phyloP scores from a whole-genome alignment of 2,888 invertebrate genomes.

The Encarsia formosa region DNA sequence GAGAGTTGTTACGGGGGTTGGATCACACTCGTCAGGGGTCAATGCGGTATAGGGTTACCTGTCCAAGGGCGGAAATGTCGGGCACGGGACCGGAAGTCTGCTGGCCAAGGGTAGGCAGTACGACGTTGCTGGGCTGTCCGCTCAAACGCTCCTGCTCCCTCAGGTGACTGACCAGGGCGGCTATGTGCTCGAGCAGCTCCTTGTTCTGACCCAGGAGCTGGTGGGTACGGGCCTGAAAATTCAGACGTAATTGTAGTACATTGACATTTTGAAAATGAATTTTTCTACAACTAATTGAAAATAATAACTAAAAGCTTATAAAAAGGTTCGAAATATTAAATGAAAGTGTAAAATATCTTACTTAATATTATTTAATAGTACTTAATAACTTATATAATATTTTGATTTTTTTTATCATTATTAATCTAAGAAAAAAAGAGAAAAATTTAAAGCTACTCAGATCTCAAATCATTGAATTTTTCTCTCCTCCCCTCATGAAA shows the following conservation, averaged over 20 bases:
- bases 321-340: neutral
- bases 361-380: too few relatives aligned
- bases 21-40: too few relatives aligned
- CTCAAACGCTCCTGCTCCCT: conserved; percentile 75
- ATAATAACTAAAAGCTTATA: too few relatives aligned
- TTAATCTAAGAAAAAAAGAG: neutral
- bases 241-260: too few relatives aligned
- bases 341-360: neutral
- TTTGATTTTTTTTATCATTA: too few relatives aligned
- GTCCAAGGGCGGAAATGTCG: conserved; percentile 48
- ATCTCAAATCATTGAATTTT: neutral
- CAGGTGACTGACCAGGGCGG: conserved; percentile 81
- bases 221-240: conserved; percentile 79
- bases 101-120: conserved; percentile 61
- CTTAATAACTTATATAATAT: too few relatives aligned
- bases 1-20: too few relatives aligned
- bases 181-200: conserved; percentile 91
- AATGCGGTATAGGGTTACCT: conserved; percentile 52
- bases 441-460: neutral
- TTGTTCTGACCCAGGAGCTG: conserved; percentile 92
- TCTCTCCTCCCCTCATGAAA: too few relatives aligned
- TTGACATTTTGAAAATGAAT: too few relatives aligned
- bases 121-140: conserved; percentile 44
- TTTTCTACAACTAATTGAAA: too few relatives aligned
- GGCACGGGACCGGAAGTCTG: conserved; percentile 49